A percentile compares a stretch with the other conserved stretches of the same genome.
Conservation (phyloP, 2,888 invertebrate species). For the Patella pellucida region DNA sequence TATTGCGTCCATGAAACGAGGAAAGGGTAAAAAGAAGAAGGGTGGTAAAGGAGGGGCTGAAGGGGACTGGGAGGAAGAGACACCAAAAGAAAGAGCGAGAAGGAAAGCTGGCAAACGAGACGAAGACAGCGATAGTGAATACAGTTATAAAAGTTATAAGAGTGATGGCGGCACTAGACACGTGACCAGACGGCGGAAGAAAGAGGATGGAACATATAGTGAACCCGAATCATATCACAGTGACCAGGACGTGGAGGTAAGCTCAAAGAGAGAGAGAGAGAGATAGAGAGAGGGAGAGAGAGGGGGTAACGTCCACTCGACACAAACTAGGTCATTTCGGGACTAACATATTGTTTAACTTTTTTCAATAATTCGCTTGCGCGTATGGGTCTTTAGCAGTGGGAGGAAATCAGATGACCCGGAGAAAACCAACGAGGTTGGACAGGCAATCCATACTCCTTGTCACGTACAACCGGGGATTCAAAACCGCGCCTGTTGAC, state of each 20-base stretch:
- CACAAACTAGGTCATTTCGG: no score
- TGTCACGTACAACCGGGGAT: no score
- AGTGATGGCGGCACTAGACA: conserved; percentile 68
- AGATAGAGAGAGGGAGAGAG: no score
- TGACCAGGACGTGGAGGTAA: conserved; percentile 56
- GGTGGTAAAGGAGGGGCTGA: conserved; percentile 34
- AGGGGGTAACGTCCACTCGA: no score
- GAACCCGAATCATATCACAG: conserved; percentile 66
- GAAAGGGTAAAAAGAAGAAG: conserved; percentile 45
- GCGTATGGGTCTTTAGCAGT: no score
- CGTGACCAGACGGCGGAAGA: conserved; percentile 58
- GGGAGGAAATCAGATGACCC: no score
- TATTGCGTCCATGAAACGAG: conserved; percentile 52
- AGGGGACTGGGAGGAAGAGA: conserved; percentile 44
- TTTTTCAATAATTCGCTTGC: no score
- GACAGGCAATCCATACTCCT: no score
- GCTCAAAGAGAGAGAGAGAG: no score
- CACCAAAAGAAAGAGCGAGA: conserved; percentile 43
- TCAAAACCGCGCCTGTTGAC: no score
- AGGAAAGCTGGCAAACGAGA: conserved; percentile 63
- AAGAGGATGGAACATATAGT: conserved; percentile 65
- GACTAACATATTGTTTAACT: no score
- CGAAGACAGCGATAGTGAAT: conserved; percentile 65
- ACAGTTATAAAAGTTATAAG: conserved; percentile 64
- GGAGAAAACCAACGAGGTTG: no score